Base-by-base conservation (phyloP, 2,888 invertebrate genomes). In the Clostera curtula region DNA sequence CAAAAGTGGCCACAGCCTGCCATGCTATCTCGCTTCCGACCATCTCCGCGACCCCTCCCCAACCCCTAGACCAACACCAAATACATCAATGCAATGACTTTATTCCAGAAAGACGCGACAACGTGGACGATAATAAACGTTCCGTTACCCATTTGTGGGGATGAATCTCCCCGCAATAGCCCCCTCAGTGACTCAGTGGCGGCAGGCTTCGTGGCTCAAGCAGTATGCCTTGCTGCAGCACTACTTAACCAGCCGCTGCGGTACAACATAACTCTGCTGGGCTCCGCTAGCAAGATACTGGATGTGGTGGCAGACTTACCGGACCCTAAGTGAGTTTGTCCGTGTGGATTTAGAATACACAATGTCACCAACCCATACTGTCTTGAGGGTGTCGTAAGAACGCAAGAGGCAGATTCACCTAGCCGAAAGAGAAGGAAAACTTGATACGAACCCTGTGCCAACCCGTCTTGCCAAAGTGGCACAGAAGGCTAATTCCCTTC, bases 191-290 rank as follows among this genome's bases (percentile, higher is more conserved):
- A 95, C 27, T 89, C 95, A 0, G 93, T 95, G n/a, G 94, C 95
- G 0, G 85, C 96, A 2, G 96, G 97, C 4, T 93, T 91, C 62
- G 92, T 93, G 5, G 91, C 94, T 8, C 97, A 97, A 59, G 85
- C 93, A 8, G 86, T 93, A 0, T 87, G 91, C 34, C 89, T 96
- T 83, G 89, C 95, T 24, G 91, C 95, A 1, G 89, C 89, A 24
- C 87, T 97, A 50, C 83, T 98, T 25, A 90, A 93, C 66, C 89
- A 94, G 48, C 96, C 97, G 15, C 80, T 96, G 10, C 85, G 97
- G 18, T 97, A 97, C 72, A 91, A 91, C 15, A 87, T 97, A 36
- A 86, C 88, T 3, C 87, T 93, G 70, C 87, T 90, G 45, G 95
- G 96, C 0, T 96, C 96, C 0, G 87, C 93, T 17, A 93, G 93